Conservation (phyloP, 2,888 invertebrate genomes). For the Tetragonula carbonaria region DNA sequence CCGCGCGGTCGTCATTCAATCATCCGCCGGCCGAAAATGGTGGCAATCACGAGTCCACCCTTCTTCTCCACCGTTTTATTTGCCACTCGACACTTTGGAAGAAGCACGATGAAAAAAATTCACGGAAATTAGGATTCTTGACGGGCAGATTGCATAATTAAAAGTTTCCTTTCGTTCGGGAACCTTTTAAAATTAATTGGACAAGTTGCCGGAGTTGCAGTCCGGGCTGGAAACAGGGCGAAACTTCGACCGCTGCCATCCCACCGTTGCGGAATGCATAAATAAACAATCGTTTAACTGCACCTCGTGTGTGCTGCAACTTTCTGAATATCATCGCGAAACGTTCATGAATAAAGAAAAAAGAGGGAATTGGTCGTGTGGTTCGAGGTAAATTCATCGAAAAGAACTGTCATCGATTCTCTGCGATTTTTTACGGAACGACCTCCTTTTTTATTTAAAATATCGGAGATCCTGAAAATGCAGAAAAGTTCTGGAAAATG, state of each 20-base stretch:
- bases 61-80: not conserved
- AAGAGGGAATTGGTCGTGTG: not conserved
- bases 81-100: constrained; percentile 22
- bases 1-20: constrained; percentile 6
- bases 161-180: constrained; percentile 49
- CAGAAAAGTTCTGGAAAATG: not conserved
- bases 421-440: not conserved
- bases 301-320: not conserved
- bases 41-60: not conserved
- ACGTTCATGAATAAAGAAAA: not conserved
- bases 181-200: constrained; percentile 58
- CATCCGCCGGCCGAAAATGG: not conserved
- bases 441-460: not conserved
- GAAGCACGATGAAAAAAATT: constrained; percentile 45
- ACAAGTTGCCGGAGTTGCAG: constrained; percentile 34
- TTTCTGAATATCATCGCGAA: not conserved
- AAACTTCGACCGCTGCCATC: constrained; percentile 16
- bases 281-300: constrained; percentile 40
- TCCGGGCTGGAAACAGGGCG: not conserved
- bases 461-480: not conserved
- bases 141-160: constrained; percentile 56
- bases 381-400: not conserved
- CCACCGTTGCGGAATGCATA: constrained; percentile 17
- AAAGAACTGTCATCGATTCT: not conserved
- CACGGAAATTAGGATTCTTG: constrained; percentile 53